Base-by-base conservation (phyloP, 2,888 invertebrate genomes). In the Altica lythri region DNA sequence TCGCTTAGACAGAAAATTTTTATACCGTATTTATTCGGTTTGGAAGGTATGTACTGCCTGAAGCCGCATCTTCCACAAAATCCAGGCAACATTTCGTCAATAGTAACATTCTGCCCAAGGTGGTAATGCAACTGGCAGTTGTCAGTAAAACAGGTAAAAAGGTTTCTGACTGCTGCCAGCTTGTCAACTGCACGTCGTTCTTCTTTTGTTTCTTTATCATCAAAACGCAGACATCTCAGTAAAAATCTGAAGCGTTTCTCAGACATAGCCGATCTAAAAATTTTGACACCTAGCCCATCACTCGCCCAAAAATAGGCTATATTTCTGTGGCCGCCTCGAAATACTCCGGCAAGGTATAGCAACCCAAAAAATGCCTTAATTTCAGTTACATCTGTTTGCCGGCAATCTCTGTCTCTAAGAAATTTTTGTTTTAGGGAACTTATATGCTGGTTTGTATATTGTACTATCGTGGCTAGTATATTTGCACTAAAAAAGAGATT, bases 321-420 rank as follows among this genome's bases (percentile, higher is more conserved):
- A 34, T 32, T 29, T 30, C 19, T 10, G 34, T 22, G 34, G 30
- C 35, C 35, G 8, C 46, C 50, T 12, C 40, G 30, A 25, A 48
- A 59, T n/a, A 60, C 60, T 32, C 65, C 65, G 42, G 66, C 59
- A 18, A 67, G 51, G 46, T 66, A 66, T 29, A 68, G 48, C 35
- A 65, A 48, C 9, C 65, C 63, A 58, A 68, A 66, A 45, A 67
- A 65, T 38, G 61, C 62, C 45, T 62, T 59, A 17, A 65, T 32
- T 60, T 68, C 65, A 37, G 57, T 59, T 27, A 45, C 34, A 59
- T 66, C 59, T 13, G 64, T 64, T 22, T 29, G 42, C 27, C 40
- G 53, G 35, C 55, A 56, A 53, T 65, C 55, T 46, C 64, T 55
- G 35, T 53, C 52, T 47, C 60, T 22, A 16, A 43, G 8, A 55